These are phyloP conservation scores for Clistopyga incitator DNA, from an alignment of 2,888 invertebrate species.

Conservation along the genomic window DNA sequence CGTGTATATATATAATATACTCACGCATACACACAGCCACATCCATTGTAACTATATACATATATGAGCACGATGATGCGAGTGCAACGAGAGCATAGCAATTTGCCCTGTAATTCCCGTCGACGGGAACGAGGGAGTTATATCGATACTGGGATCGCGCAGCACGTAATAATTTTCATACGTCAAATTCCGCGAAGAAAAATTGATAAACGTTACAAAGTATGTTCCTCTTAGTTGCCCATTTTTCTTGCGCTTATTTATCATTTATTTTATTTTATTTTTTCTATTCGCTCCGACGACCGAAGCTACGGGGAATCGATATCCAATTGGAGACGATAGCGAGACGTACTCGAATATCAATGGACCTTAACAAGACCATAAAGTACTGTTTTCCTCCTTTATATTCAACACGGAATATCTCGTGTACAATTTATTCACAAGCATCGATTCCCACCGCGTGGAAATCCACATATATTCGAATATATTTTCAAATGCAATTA, in stretches of 20 bases:
- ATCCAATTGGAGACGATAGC: not conserved
- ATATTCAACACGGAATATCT: not conserved
- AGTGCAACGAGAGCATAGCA: conserved; percentile 60
- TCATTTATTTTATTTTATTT: conserved; percentile 5
- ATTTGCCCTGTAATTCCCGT: conserved; percentile 63
- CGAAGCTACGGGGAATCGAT: not conserved
- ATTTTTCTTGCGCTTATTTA: not conserved
- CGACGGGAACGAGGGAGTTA: conserved; percentile 53
- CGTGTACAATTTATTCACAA: not conserved
- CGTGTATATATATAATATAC: conserved; percentile 38
- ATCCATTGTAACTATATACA: not conserved
- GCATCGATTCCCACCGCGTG: not conserved
- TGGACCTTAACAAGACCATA: conserved; percentile 24
- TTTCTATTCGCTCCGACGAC: not conserved
- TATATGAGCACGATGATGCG: conserved; percentile 46
- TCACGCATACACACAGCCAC: not conserved
- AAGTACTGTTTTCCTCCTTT: not conserved
- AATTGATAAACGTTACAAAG: conserved; percentile 55
- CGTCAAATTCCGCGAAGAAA: conserved; percentile 60
- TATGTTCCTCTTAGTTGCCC: conserved; percentile 8
- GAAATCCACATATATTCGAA: not conserved
- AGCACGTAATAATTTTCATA: conserved; percentile 62
- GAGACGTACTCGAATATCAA: conserved; percentile 29
- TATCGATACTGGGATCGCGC: conserved; percentile 65
- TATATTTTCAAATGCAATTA: not conserved